phyloP scores from a whole-genome alignment of 2,888 invertebrate species.

The Netelia melanura region DNA sequence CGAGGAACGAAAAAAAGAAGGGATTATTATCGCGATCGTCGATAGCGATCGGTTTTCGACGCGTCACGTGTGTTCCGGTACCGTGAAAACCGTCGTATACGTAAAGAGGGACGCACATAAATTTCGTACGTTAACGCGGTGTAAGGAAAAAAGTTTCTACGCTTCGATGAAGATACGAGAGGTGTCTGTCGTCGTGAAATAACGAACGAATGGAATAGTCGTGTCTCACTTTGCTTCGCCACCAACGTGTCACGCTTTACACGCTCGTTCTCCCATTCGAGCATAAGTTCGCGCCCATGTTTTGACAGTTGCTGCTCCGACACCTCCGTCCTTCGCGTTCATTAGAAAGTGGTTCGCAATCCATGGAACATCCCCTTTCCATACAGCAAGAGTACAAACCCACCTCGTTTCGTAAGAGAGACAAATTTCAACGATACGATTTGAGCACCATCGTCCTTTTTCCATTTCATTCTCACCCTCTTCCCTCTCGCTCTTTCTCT shows the following conservation, averaged over 20 bases:
- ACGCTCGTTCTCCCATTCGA: conserved; percentile 63
- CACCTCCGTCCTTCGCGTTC: conserved; percentile 83
- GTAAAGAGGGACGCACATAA: neutral
- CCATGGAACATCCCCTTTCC: neutral
- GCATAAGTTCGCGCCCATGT: conserved; percentile 77
- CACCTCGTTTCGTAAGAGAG: neutral
- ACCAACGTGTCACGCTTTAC: conserved; percentile 68
- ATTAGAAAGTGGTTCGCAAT: conserved; percentile 84
- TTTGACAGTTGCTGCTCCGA: conserved; percentile 85
- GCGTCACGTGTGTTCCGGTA: conserved; percentile 20
- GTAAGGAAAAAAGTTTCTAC: conserved; percentile 24
- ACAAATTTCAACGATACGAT: neutral
- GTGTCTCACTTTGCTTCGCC: conserved; percentile 33
- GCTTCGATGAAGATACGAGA: conserved; percentile 56
- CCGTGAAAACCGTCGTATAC: conserved; percentile 24
- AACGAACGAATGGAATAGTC: conserved; percentile 45
- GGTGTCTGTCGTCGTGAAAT: conserved; percentile 53
- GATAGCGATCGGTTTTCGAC: conserved; percentile 43
- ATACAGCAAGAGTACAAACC: too few species aligned
- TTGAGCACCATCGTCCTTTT: conserved; percentile 44
- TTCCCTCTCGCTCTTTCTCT: conserved; percentile 12
- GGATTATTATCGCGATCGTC: conserved; percentile 37
- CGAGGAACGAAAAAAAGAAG: neutral
- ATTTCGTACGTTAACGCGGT: neutral
- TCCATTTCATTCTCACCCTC: conserved; percentile 17